Percentiles rank a stretch among this genome's conserved stretches.
phyloP scores from a whole-genome alignment of 2,888 invertebrate genomes.

The Noctua fimbriata region DNA sequence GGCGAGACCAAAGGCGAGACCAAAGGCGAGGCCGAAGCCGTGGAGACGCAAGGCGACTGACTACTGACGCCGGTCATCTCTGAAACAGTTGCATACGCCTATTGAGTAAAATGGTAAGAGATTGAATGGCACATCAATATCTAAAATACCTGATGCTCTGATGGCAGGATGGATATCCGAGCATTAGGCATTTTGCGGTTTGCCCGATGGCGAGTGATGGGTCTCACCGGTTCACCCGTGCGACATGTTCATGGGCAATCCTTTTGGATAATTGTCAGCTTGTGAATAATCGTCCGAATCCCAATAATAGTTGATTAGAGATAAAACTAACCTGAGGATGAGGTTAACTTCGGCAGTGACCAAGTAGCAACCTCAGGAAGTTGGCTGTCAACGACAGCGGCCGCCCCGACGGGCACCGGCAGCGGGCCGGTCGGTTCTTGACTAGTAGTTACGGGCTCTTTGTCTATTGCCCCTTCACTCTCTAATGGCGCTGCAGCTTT shows the following conservation, averaged over 20 bases:
- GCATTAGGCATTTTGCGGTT: background rate
- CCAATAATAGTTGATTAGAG: background rate
- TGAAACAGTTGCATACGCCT: conserved; percentile 41
- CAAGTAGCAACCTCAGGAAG: conserved; percentile 66
- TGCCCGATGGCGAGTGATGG: background rate
- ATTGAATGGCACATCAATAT: background rate
- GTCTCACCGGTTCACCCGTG: background rate
- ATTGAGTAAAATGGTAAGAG: background rate
- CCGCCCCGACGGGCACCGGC: conserved; percentile 81
- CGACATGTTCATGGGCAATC: background rate
- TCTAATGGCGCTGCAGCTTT: conserved; percentile 26
- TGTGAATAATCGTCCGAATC: background rate
- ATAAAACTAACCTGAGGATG: conserved; percentile 68
- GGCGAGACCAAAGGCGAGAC: conserved; percentile 67
- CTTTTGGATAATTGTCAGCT: background rate
- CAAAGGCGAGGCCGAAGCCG: conserved; percentile 67
- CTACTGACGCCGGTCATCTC: conserved; percentile 68
- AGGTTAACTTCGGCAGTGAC: conserved; percentile 61
- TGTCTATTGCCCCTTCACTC: conserved; percentile 30
- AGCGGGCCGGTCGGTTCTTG: conserved; percentile 77
- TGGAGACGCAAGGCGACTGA: conserved; percentile 59
- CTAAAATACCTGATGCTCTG: background rate
- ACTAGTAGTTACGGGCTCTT: conserved; percentile 51
- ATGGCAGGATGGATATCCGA: background rate
- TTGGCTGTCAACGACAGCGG: conserved; percentile 67